Evolutionary conservation across 2,888 invertebrate species (phyloP), one percentile per base, ranked within the genome.

Genomic region (Catocala nupta): DNA sequence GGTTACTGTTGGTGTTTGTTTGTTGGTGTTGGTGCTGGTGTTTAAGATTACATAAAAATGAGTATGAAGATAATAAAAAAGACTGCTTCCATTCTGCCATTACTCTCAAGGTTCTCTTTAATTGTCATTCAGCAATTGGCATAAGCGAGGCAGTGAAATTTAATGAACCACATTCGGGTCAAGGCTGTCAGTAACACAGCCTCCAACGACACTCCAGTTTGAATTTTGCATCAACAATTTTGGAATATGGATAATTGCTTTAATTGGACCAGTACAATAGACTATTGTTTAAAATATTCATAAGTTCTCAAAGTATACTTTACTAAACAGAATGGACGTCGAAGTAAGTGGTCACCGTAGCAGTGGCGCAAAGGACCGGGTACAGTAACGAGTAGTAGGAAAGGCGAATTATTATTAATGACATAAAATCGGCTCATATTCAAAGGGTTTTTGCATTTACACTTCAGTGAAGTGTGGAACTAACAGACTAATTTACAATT

Each of bases 111-210:
- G 83, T 83, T 84, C 81, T 75, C 80, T 89, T 90, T 90, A 89
- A 90, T 92, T 91, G 86, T 85, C 85, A 83, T 87, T 84, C 84
- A 81, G 85, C 86, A 85, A 90, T 88, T 84, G 87, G 81, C 83
- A 85, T 86, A 83, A 87, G 83, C 86, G 88, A 84, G 84, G 82
- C 85, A 84, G 82, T 87, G 84, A 85, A 89, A 90, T 90, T 90
- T 90, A 89, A 91, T 86, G 88, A 90, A 86, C 81, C 82, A 83
- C 83, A 90, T 89, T 90, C 77, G 75, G 90, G 90, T 88, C 91
- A 91, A 91, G 91, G 91, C 79, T 85, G 80, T 78, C 78, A 78
- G 72, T 62, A 65, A 66, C 65, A 80, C 71, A 79, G 77, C 65
- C 72, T 76, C 69, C 67, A 70, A 67, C 59, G 63, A 76, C 66